phyloP scores from a whole-genome alignment of 2,797 vertebrate genomes.

The Sebastes wilsoni region DNA sequence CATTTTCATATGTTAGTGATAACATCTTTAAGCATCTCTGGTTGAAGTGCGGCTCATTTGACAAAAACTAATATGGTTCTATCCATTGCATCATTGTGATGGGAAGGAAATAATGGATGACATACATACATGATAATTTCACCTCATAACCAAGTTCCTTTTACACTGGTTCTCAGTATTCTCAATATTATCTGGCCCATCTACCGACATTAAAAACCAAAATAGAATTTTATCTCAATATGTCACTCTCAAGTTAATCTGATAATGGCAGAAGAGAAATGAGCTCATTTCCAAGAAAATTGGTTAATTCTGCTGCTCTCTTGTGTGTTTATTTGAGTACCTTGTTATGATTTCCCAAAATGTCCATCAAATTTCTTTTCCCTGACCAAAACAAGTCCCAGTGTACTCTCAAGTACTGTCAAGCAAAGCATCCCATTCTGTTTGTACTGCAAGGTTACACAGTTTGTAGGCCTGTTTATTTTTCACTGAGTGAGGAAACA shows the following conservation, averaged over 20 bases:
- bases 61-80: background rate
- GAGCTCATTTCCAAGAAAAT: background rate
- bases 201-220: background rate
- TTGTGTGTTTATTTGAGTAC: background rate
- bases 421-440: background rate
- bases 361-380: background rate
- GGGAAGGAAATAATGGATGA: background rate
- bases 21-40: background rate
- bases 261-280: constrained; percentile 17
- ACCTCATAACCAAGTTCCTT: background rate
- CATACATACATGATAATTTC: background rate
- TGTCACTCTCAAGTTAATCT: constrained; percentile 14
- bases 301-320: background rate
- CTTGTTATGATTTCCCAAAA: constrained; percentile 11
- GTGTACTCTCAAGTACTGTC: background rate
- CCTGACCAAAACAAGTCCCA: background rate
- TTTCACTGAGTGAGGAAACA: constrained; percentile 18
- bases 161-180: background rate
- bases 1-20: background rate
- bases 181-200: background rate
- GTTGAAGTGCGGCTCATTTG: constrained; percentile 9
- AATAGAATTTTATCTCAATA: constrained; percentile 11
- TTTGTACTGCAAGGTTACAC: constrained; percentile 17
- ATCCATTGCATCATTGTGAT: background rate
- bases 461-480: constrained; percentile 32